These are phyloP conservation scores for Ctenodactylus gundi DNA, from an alignment of 2,113 vertebrate genomes.

Conservation along the genomic window DNA sequence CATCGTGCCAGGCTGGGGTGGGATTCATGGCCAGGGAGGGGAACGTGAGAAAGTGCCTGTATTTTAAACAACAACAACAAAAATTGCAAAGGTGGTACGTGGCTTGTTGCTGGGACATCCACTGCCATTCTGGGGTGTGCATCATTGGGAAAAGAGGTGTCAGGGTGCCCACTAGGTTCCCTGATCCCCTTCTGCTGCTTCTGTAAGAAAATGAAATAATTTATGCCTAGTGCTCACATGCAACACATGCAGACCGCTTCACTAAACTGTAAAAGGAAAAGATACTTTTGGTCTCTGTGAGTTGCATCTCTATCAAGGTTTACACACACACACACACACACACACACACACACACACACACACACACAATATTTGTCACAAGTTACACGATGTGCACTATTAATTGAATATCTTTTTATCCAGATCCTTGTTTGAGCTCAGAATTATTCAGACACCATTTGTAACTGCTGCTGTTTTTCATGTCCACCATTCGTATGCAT, in stretches of 20 bases:
- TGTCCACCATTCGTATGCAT: slow-evolving; percentile 70
- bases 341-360: no score
- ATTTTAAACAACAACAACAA: slow-evolving; percentile 83
- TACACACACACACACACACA: no score
- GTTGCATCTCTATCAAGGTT: slow-evolving; percentile 79
- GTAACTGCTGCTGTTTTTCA: slow-evolving; percentile 80
- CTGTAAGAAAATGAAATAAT: slow-evolving; percentile 76
- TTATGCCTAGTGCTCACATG: slow-evolving; percentile 74
- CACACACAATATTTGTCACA: slow-evolving; percentile 81
- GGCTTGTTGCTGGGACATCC: slow-evolving; percentile 75
- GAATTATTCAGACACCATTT: slow-evolving; percentile 74
- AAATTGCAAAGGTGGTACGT: slow-evolving; percentile 64
- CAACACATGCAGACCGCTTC: slow-evolving; percentile 72
- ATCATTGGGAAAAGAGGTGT: slow-evolving; percentile 75
- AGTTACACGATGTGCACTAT: slow-evolving; percentile 80
- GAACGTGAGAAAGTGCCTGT: slow-evolving; percentile 72
- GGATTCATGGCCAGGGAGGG: slow-evolving; percentile 40
- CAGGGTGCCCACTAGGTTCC: slow-evolving; percentile 65
- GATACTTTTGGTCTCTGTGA: slow-evolving; percentile 62
- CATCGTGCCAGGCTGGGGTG: slow-evolving; percentile 65
- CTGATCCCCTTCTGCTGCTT: slow-evolving; percentile 77
- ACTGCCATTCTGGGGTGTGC: slow-evolving; percentile 77
- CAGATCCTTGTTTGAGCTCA: slow-evolving; percentile 77
- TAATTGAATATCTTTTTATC: slow-evolving; percentile 82
- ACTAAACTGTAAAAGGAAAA: slow-evolving; percentile 68